phyloP scores from a whole-genome alignment of 2,797 vertebrate species.

The Cossypha dichroa region DNA sequence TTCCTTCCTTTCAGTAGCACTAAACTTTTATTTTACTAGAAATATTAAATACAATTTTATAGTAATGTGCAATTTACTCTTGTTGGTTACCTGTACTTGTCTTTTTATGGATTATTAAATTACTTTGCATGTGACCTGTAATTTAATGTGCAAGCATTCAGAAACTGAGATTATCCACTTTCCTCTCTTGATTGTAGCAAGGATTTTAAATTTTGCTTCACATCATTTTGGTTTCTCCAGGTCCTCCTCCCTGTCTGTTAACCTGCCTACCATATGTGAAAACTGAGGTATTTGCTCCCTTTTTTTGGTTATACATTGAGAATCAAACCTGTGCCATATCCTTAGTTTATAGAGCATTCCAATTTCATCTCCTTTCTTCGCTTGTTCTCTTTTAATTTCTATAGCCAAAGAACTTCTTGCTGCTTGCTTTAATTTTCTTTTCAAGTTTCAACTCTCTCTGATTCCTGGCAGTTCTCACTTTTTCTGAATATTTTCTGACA shows the following conservation, averaged over 20 bases:
- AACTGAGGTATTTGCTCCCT: neutral
- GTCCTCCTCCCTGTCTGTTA: neutral
- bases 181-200: neutral
- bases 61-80: neutral
- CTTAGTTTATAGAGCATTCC: neutral
- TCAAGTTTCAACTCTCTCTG: neutral
- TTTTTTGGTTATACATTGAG: neutral
- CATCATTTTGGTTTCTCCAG: neutral
- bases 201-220: neutral
- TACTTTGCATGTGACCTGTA: neutral
- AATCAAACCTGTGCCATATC: neutral
- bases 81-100: neutral
- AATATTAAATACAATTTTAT: neutral
- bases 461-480: constrained; percentile 24
- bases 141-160: neutral
- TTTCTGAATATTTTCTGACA: neutral
- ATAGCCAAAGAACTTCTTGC: neutral
- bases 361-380: neutral
- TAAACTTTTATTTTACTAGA: neutral
- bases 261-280: neutral
- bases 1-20: neutral
- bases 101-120: neutral
- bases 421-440: constrained; percentile 24
- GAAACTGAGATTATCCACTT: neutral
- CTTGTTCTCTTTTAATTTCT: neutral